phyloP scores from a whole-genome alignment of 1,140 invertebrate genomes.

The Aphaenogaster rudis region DNA sequence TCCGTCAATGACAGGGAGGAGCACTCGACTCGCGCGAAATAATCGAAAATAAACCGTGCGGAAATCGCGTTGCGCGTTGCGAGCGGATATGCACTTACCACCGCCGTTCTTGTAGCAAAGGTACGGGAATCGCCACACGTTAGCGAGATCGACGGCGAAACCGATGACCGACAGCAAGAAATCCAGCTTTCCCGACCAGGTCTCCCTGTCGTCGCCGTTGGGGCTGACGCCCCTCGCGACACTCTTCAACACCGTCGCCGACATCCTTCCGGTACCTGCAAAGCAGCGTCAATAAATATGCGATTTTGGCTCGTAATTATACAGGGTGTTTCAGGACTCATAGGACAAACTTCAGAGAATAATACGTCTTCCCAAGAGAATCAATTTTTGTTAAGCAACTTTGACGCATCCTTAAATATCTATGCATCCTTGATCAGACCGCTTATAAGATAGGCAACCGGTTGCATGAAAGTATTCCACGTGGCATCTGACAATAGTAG shows the following conservation, averaged over 20 bases:
- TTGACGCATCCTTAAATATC: no score
- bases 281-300: not conserved
- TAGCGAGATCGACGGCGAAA: conserved; percentile 96
- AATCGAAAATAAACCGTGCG: conserved; percentile 50
- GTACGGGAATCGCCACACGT: conserved; percentile 96
- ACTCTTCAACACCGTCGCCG: conserved; percentile 80
- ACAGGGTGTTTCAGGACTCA: no score
- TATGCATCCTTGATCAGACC: no score
- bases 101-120: conserved; percentile 94
- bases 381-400: no score
- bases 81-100: conserved; percentile 87
- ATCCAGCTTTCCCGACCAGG: conserved; percentile 96
- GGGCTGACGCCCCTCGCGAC: conserved; percentile 79
- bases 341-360: no score
- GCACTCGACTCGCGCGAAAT: conserved; percentile 23
- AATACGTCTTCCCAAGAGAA: no score
- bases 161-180: conserved; percentile 97
- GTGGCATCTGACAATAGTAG: no score
- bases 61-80: conserved; percentile 10
- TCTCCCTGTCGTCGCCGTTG: conserved; percentile 90
- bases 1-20: conserved; percentile 43
- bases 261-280: conserved; percentile 71
- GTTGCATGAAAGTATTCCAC: no score
- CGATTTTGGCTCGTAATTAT: not conserved
- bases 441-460: no score